Conservation (phyloP, 2,113 vertebrate genomes). For the Scomber colias region DNA sequence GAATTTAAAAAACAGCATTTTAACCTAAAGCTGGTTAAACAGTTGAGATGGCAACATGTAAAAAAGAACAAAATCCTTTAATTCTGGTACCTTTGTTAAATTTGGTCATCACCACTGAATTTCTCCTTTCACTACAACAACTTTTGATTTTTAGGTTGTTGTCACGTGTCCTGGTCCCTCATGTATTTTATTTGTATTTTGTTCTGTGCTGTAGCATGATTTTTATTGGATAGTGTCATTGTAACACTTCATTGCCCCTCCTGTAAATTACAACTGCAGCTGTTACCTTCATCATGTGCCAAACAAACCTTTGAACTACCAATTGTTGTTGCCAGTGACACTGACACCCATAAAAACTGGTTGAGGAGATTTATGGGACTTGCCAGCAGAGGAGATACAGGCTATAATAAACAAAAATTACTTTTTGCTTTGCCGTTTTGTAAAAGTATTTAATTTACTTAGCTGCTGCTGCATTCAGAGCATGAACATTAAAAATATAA, state of each 20-base stretch:
- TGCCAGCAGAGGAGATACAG: background rate
- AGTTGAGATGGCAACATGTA: no score
- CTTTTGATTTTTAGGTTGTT: background rate
- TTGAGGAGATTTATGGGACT: no score
- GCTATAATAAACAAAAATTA: constrained; percentile 3
- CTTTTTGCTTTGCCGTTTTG: background rate
- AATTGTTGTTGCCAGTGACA: no score
- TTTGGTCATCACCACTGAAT: no score
- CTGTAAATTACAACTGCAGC: constrained; percentile 2
- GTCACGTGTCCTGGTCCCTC: background rate
- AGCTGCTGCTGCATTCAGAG: constrained; percentile 11
- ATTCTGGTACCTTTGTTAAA: no score
- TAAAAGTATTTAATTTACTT: background rate
- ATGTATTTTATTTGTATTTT: background rate
- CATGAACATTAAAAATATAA: background rate
- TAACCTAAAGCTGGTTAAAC: no score
- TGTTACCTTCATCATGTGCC: no score
- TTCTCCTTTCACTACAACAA: no score
- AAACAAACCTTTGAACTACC: no score
- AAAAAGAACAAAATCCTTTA: no score
- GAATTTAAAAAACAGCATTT: background rate
- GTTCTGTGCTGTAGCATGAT: background rate
- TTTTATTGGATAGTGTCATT: background rate
- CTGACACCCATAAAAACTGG: no score
- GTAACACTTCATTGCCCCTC: background rate